Percentiles rank a stretch among this genome's conserved stretches.
Evolutionary conservation across 2,113 vertebrate species (phyloP).

Genomic region (Lampris incognitus): DNA sequence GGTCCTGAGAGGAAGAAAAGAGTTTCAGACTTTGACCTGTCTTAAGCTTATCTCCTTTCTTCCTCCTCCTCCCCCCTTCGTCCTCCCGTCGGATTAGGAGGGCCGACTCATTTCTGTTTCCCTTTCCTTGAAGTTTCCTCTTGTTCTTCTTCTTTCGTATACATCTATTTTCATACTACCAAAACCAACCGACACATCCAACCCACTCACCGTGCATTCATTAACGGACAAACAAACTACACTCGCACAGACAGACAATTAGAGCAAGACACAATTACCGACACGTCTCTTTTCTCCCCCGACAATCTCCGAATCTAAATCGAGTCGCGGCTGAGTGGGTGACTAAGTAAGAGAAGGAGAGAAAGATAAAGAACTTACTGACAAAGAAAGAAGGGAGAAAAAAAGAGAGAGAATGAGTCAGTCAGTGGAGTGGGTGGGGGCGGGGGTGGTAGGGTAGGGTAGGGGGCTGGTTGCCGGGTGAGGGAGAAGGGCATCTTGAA

Average conservation of each 20-base stretch:
- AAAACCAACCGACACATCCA: no score
- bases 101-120: slow-evolving; percentile 5
- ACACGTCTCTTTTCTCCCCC: not conserved
- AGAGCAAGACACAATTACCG: no score
- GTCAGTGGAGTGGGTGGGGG: slow-evolving; percentile 45
- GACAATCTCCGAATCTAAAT: slow-evolving; percentile 31
- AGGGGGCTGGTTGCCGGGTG: slow-evolving; percentile 75
- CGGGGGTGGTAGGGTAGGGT: slow-evolving; percentile 19
- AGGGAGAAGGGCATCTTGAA: slow-evolving; percentile 83
- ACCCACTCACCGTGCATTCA: no score
- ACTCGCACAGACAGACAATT: no score
- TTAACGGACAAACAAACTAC: no score
- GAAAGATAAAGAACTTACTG: slow-evolving; percentile 39
- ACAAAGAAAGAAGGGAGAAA: slow-evolving; percentile 30
- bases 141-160: not conserved
- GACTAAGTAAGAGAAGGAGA: slow-evolving; percentile 44
- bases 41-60: slow-evolving; percentile 42
- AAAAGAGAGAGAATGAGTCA: slow-evolving; percentile 58
- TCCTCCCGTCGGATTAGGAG: slow-evolving; percentile 22
- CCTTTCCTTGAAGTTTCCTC: not conserved
- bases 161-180: no score
- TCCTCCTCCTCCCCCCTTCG: slow-evolving; percentile 25
- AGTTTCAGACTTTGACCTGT: slow-evolving; percentile 71
- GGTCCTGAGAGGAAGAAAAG: slow-evolving; percentile 32
- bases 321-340: slow-evolving; percentile 62